Evolutionary conservation across 2,888 invertebrate genomes (phyloP).

Genomic region (Rhopalosiphum nymphaeae): DNA sequence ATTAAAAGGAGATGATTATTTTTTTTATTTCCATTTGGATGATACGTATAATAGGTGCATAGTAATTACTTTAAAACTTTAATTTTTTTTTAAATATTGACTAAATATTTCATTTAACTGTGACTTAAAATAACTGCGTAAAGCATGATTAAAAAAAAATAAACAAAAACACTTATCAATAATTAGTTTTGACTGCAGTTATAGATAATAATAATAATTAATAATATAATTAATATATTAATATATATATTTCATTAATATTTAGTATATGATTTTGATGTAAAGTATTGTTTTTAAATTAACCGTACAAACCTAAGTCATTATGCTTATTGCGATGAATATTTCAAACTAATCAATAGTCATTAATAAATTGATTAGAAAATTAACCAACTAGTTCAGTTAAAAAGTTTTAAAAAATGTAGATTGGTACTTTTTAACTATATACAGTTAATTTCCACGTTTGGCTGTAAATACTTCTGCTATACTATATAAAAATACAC

Average conservation of each 20-base stretch:
- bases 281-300: not conserved
- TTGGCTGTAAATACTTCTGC: not conserved
- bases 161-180: not conserved
- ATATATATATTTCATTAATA: too few species aligned
- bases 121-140: not conserved
- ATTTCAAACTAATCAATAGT: too few species aligned
- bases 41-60: not conserved
- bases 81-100: too few species aligned
- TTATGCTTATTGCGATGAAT: not conserved
- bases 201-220: too few species aligned
- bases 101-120: too few species aligned
- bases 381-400: not conserved
- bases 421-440: not conserved
- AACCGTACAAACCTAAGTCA: not conserved
- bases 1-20: not conserved
- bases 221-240: too few species aligned
- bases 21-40: not conserved
- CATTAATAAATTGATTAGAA: not conserved
- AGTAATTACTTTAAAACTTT: not conserved
- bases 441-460: not conserved
- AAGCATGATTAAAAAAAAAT: not conserved
- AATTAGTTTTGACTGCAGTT: not conserved
- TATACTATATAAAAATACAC: not conserved
- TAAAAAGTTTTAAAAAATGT: not conserved
- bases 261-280: not conserved